These are phyloP conservation scores for Heteropelma amictum DNA, from an alignment of 2,888 invertebrate species.

Conservation along the genomic window DNA sequence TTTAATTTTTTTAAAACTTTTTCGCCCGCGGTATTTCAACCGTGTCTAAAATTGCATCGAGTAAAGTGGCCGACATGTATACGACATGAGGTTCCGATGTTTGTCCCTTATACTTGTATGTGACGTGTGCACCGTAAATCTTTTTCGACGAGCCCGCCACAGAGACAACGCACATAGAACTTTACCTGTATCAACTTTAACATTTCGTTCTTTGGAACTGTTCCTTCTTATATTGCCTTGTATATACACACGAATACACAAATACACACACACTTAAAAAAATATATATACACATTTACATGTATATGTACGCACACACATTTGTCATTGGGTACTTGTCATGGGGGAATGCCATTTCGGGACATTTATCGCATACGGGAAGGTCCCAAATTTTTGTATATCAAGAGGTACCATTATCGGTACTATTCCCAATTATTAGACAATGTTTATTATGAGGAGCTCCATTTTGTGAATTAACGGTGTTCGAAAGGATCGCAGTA, in stretches of 20 bases:
- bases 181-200: conserved; percentile 31
- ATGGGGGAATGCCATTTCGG: too few species aligned
- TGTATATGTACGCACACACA: not conserved
- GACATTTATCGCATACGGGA: too few species aligned
- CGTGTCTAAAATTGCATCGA: conserved; percentile 14
- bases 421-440: too few species aligned
- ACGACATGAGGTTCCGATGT: conserved; percentile 17
- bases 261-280: too few species aligned
- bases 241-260: not conserved
- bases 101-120: conserved; percentile 3
- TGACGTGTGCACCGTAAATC: conserved; percentile 41
- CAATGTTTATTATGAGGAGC: too few species aligned
- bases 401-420: too few species aligned
- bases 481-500: too few species aligned
- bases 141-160: conserved; percentile 33
- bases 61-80: conserved; percentile 23
- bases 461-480: too few species aligned
- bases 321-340: too few species aligned
- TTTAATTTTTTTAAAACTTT: conserved; percentile 10
- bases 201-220: conserved; percentile 26
- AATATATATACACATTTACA: not conserved
- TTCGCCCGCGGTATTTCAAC: not conserved
- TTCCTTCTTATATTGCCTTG: not conserved
- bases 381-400: too few species aligned
- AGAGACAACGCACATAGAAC: conserved; percentile 31